Base-by-base conservation (phyloP, 2,888 invertebrate genomes). In the Odontocolon sp. region DNA sequence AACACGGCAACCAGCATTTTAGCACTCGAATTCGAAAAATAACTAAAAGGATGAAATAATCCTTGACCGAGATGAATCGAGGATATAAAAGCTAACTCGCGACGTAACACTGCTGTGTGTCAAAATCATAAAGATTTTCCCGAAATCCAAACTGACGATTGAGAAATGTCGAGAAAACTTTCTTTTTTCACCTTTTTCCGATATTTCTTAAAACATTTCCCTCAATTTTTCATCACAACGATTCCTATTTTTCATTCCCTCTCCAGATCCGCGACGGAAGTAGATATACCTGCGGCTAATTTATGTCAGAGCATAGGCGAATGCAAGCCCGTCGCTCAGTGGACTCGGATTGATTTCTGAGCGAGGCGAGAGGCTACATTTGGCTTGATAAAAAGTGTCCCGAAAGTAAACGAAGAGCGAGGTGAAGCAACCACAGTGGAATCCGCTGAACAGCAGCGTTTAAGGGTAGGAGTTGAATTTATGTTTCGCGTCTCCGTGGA, bases 401-500 rank as follows among this genome's bases (percentile, higher is more conserved):
- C 61, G 42, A 69, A 56, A 73, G 79, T 73, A 73, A 76, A 77
- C 78, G 78, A 75, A 78, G 77, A 75, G 74, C 61, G 45, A 38
- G 36, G 40, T 21, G 67, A 28, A 26, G 42, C 61, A 40, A 26
- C 36, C 14, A 57, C 47, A 66, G 64, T 66, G 80, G 40, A 74
- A 73, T 67, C 63, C 69, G 50, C 40, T 28, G n/a, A 26, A 52
- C 40, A 33, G 38, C 26, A n/a, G 31, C 31, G 33, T 54, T 28
- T 21, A n/a, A 11, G 8, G 74, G 71, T 77, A 66, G 47, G 77
- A 80, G 80, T 84, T 84, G 73, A 87, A 87, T 87, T 87, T 87
- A 87, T 87, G 85, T 84, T 70, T 81, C 81, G 82, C 85, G 82
- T 86, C 84, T 84, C 81, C 81, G 85, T 79, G 82, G 78, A 71